Base-by-base conservation (phyloP, 1,140 invertebrate genomes). In the Heliconius hewitsoni region DNA sequence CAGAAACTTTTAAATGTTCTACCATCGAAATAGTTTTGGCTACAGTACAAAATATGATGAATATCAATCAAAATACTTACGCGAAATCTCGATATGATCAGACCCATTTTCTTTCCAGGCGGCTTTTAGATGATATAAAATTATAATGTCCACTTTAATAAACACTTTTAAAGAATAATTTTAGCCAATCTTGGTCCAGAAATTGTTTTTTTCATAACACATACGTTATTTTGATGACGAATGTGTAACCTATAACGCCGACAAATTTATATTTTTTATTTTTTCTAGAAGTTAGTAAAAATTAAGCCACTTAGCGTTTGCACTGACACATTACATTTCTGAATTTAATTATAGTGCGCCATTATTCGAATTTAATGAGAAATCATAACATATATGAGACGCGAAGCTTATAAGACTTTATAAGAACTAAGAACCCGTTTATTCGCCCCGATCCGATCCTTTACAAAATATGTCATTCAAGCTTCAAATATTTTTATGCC, bases 21-120 rank as follows among this genome's bases (percentile, higher is more conserved):
- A 84, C 79, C 83, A 88, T 90, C 79, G 83, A 90, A 91, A 91
- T 91, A 90, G 84, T 85, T 84, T 90, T 91, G 90, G 90, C 89
- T 86, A 77, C 76, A 81, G 82, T 87, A 90, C 89, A 90, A 89
- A 86, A 83, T 74, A 84, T 86, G 86, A 84, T 82, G 77, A 81
- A 84, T 83, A 83, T 82, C 77, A 78, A 85, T 84, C 75, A 79
- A 83, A 86, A 82, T 82, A 82, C 87, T 87, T 83, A 89, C 87
- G 75, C 90, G 87, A 87, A 91, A 90, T 85, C 89, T 86, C 66
- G 89, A 91, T 81, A 91, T 85, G 42, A 94, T 90, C 57, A 92
- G 79, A 78, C 92, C 91, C 92, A 94, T 93, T 85, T 89, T 90
- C 75, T 81, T 84, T 80, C 81, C 75, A 74, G 79, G 74, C 55